These are phyloP conservation scores for Sitophilus oryzae DNA, from an alignment of 1,140 invertebrate genomes.

Conservation along the genomic window DNA sequence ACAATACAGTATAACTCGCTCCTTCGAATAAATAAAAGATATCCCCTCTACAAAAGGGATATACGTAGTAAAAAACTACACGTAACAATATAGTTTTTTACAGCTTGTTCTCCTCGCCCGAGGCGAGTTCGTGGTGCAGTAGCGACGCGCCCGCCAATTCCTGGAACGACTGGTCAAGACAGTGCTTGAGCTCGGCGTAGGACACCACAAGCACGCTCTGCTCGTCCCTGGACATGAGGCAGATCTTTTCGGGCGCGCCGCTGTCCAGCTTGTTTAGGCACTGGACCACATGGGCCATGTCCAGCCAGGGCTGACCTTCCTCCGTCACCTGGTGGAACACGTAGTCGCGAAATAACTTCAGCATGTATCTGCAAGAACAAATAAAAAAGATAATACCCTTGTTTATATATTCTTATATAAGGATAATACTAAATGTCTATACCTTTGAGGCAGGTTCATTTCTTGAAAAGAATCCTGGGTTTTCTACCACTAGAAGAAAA, in stretches of 20 bases:
- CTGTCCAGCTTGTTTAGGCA: constrained; percentile 92
- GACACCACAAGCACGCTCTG: constrained; percentile 92
- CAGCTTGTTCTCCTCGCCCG: constrained; percentile 21
- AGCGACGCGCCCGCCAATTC: constrained; percentile 48
- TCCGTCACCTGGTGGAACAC: constrained; percentile 91
- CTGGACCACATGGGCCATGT: constrained; percentile 90
- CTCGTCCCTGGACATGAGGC: constrained; percentile 91
- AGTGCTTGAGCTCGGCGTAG: constrained; percentile 90
- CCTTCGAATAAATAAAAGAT: no score
- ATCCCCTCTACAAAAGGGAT: no score
- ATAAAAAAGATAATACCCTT: constrained; percentile 50
- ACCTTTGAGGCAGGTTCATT: no score
- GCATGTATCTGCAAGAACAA: constrained; percentile 63
- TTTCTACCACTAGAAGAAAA: no score
- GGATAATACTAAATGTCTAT: no score
- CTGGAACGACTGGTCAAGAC: constrained; percentile 85
- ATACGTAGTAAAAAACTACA: no score
- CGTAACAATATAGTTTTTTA: no score
- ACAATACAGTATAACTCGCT: no score
- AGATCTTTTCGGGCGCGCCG: constrained; percentile 86
- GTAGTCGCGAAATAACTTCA: constrained; percentile 97
- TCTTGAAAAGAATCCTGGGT: no score
- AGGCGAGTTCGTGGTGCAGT: constrained; percentile 21
- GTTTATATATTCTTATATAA: neutral
- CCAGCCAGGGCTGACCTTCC: constrained; percentile 91